A percentile compares a stretch with the other conserved stretches of the same genome.
Conservation (phyloP, 2,113 vertebrate species). For the Ptychochromis oligacanthus region DNA sequence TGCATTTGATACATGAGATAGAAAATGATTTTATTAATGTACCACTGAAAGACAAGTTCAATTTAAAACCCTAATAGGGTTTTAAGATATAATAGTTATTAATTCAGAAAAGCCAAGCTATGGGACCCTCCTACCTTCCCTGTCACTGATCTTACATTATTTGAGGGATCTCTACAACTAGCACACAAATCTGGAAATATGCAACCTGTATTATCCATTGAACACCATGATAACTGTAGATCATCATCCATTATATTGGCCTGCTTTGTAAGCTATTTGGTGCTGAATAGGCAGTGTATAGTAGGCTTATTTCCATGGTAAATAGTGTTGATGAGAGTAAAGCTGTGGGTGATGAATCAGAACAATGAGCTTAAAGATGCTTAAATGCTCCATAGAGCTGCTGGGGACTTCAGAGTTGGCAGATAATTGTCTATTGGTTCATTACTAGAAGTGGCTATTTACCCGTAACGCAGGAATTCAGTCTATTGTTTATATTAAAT, state of each 20-base stretch:
- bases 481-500: background rate
- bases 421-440: background rate
- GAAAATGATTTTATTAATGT: background rate
- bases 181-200: background rate
- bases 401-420: background rate
- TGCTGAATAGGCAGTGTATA: background rate
- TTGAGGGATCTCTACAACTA: background rate
- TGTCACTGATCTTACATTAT: background rate
- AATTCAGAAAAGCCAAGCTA: background rate
- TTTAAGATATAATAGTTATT: background rate
- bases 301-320: background rate
- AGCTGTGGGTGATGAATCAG: background rate
- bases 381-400: background rate
- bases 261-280: background rate
- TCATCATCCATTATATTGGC: background rate
- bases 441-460: background rate
- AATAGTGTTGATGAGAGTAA: background rate
- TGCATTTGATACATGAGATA: background rate
- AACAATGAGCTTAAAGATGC: slow-evolving; percentile 27
- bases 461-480: background rate
- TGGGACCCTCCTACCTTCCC: background rate
- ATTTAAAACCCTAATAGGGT: background rate
- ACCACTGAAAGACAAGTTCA: background rate
- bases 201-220: background rate
- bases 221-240: fast-evolving